Conservation (phyloP, 2,888 invertebrate genomes). For the Epinotia ramella region DNA sequence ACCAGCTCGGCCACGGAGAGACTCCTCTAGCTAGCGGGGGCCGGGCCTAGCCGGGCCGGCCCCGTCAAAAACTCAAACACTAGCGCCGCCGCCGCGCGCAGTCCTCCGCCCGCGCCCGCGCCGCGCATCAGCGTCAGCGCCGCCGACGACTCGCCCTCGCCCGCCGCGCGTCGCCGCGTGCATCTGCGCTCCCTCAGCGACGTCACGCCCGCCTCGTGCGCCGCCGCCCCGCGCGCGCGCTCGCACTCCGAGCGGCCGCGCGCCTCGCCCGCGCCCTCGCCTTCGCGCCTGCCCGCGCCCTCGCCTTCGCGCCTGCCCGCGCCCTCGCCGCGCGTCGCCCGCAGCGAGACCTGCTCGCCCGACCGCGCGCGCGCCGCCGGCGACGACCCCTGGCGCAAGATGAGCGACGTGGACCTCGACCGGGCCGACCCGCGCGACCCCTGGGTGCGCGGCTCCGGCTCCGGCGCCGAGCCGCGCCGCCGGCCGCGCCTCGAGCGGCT, state of each 20-base stretch:
- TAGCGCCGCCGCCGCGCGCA: constrained; percentile 55
- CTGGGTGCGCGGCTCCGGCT: constrained; percentile 46
- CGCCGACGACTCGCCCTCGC: constrained; percentile 61
- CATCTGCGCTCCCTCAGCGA: constrained; percentile 80
- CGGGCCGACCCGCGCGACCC: constrained; percentile 34
- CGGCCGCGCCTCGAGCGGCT: constrained; percentile 64
- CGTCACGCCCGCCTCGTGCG: constrained; percentile 76
- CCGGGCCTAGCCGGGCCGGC: constrained; percentile 86
- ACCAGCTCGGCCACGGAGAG: constrained; percentile 90
- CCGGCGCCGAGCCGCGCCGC: constrained; percentile 50
- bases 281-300: constrained; percentile 55
- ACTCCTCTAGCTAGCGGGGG: constrained; percentile 90
- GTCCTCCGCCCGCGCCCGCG: constrained; percentile 74
- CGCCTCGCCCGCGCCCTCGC: constrained; percentile 60
- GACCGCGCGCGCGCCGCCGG: constrained; percentile 59
- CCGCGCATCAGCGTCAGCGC: constrained; percentile 78
- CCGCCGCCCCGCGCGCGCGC: constrained; percentile 70
- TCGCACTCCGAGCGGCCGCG: constrained; percentile 76
- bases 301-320: constrained; percentile 61
- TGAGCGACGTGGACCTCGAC: constrained; percentile 66
- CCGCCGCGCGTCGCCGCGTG: constrained; percentile 72
- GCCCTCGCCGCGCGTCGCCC: constrained; percentile 53
- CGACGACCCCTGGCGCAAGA: constrained; percentile 74
- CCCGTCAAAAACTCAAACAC: constrained; percentile 74
- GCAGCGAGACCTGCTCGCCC: constrained; percentile 49